Percentiles rank a stretch among this genome's conserved stretches.
Conservation (phyloP, 1,140 invertebrate genomes). For the Vanessa atalanta region DNA sequence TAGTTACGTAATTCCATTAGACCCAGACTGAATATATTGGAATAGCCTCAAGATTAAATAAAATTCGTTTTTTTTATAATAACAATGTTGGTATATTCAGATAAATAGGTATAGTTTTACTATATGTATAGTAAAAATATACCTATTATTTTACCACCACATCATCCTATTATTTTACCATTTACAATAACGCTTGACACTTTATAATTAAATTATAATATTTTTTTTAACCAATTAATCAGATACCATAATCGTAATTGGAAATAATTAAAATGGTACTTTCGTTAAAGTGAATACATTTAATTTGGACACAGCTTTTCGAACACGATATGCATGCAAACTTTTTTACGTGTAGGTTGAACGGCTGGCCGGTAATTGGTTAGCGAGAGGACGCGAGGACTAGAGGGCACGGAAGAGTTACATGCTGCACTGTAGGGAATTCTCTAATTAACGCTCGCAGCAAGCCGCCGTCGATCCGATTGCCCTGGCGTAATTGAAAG, state of each 20-base stretch:
- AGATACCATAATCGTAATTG: too few species aligned
- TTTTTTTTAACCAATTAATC: too few species aligned
- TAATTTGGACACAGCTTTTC: not conserved
- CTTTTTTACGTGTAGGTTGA: slow-evolving; percentile 59
- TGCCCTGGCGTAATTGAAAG: slow-evolving; percentile 57
- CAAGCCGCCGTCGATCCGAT: slow-evolving; percentile 49
- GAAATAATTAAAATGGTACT: not conserved
- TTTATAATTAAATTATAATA: too few species aligned
- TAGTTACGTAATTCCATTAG: slow-evolving; percentile 38
- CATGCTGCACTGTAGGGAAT: slow-evolving; percentile 47
- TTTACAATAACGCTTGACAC: too few species aligned
- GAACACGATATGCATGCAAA: not conserved
- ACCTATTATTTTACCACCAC: too few species aligned
- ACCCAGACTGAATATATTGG: slow-evolving; percentile 20
- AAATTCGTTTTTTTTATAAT: not conserved
- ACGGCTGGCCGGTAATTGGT: slow-evolving; percentile 71
- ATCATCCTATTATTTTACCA: too few species aligned
- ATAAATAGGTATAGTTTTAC: too few species aligned
- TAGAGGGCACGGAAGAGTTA: slow-evolving; percentile 46
- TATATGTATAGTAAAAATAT: too few species aligned
- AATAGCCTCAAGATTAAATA: slow-evolving; percentile 7
- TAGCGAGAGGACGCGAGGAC: slow-evolving; percentile 50
- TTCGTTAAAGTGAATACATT: not conserved
- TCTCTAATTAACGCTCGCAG: slow-evolving; percentile 70
- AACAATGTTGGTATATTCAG: too few species aligned